Evolutionary conservation across 1,140 invertebrate genomes (phyloP).

Genomic region (Drosophila ogumai): DNA sequence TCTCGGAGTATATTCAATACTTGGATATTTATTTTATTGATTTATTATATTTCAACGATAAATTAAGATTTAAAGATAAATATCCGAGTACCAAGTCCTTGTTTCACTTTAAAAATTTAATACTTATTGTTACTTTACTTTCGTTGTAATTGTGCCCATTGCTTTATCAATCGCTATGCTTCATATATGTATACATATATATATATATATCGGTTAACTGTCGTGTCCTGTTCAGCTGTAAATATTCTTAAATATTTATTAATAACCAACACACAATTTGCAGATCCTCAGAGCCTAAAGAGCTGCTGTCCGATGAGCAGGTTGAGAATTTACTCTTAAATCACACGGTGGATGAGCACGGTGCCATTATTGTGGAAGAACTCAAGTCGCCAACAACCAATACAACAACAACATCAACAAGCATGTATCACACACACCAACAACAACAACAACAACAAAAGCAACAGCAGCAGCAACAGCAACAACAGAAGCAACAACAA

Average conservation of each 20-base stretch:
- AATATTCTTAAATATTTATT: slow-evolving; percentile 12
- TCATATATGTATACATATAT: not conserved
- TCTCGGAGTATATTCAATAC: not conserved
- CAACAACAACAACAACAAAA: slow-evolving; percentile 51
- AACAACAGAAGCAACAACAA: slow-evolving; percentile 46
- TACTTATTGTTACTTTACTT: not conserved
- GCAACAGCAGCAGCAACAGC: slow-evolving; percentile 50
- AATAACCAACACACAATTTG: slow-evolving; percentile 64
- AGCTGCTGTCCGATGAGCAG: slow-evolving; percentile 83
- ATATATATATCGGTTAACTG: slow-evolving; percentile 3
- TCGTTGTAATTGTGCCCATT: not conserved
- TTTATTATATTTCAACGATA: not conserved
- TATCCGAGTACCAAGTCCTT: not conserved
- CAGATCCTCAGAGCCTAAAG: slow-evolving; percentile 84
- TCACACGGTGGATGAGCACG: slow-evolving; percentile 78
- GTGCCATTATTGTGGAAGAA: slow-evolving; percentile 79
- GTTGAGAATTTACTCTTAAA: slow-evolving; percentile 84
- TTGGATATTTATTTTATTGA: not conserved
- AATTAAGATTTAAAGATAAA: not conserved
- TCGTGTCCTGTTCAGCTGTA: slow-evolving; percentile 6
- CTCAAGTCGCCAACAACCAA: slow-evolving; percentile 71
- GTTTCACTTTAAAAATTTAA: not conserved
- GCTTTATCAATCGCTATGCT: slow-evolving; percentile 6
- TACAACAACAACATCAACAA: slow-evolving; percentile 64
- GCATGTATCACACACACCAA: slow-evolving; percentile 60